Conservation (phyloP, 2,113 vertebrate genomes). For the Coregonus clupeaformis region DNA sequence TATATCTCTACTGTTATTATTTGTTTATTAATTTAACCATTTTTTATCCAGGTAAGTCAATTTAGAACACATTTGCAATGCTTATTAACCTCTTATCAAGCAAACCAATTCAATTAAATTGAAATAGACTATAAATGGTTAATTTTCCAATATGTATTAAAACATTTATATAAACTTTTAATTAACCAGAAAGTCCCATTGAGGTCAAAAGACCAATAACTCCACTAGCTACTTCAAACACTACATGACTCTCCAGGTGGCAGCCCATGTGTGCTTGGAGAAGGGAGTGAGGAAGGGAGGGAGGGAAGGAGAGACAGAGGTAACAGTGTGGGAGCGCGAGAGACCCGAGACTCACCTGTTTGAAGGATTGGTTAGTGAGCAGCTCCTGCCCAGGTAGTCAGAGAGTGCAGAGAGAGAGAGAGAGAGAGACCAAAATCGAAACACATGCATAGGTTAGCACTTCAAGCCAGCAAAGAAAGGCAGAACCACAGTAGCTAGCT, state of each 20-base stretch:
- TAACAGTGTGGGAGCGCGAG: neutral
- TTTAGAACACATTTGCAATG: no score
- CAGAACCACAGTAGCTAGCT: constrained; percentile 31
- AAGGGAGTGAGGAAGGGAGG: no score
- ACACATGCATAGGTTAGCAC: constrained; percentile 77
- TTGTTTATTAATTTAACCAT: no score
- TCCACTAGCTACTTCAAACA: neutral
- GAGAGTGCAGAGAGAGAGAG: constrained; percentile 63
- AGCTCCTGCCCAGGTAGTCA: constrained; percentile 87
- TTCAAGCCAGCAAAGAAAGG: constrained; percentile 56
- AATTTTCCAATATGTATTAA: no score
- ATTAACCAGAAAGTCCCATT: no score
- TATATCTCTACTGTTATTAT: no score
- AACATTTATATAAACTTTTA: no score
- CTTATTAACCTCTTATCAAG: no score
- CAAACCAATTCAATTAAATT: no score
- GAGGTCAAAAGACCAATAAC: neutral
- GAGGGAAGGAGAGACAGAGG: no score
- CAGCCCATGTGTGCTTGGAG: neutral
- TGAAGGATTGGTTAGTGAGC: constrained; percentile 92
- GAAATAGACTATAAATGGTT: no score
- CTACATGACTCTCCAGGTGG: neutral
- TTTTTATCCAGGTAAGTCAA: no score
- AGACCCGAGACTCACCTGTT: constrained; percentile 84
- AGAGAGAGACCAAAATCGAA: constrained; percentile 75